Evolutionary conservation across 1,140 invertebrate species (phyloP).

Genomic region (Popillia japonica): DNA sequence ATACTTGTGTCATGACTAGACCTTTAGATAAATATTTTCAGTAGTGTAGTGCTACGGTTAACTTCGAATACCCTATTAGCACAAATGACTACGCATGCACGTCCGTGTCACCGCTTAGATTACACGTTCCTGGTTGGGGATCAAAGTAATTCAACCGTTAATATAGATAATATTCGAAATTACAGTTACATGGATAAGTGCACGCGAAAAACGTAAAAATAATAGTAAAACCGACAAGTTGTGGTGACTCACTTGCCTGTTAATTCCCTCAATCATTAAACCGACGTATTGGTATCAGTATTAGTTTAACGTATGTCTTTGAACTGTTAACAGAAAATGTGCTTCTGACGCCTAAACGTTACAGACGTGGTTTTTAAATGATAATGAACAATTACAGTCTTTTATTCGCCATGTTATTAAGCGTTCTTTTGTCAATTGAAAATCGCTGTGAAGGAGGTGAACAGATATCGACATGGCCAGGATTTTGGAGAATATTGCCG

Average conservation of each 20-base stretch:
- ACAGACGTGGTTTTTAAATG: background rate
- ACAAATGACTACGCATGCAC: constrained; percentile 12
- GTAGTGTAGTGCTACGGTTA: background rate
- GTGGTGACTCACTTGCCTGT: background rate
- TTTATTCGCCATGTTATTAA: background rate
- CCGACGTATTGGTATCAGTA: background rate
- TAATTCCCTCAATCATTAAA: constrained; percentile 8
- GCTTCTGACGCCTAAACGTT: background rate
- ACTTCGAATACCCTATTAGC: background rate
- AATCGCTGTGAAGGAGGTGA: background rate
- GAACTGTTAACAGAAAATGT: background rate
- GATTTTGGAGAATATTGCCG: constrained; percentile 10
- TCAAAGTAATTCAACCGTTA: constrained; percentile 13
- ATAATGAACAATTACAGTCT: constrained; percentile 21
- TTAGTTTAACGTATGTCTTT: background rate
- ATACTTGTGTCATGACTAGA: background rate
- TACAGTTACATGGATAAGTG: background rate
- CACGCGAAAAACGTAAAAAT: background rate
- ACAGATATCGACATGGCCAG: background rate
- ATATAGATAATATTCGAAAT: constrained; percentile 12
- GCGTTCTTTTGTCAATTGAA: background rate
- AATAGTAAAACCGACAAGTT: background rate
- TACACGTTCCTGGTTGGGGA: background rate
- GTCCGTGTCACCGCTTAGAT: background rate
- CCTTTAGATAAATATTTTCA: constrained; percentile 5